Evolutionary conservation across 2,113 vertebrate genomes (phyloP).

Genomic region (Mixornis gularis): DNA sequence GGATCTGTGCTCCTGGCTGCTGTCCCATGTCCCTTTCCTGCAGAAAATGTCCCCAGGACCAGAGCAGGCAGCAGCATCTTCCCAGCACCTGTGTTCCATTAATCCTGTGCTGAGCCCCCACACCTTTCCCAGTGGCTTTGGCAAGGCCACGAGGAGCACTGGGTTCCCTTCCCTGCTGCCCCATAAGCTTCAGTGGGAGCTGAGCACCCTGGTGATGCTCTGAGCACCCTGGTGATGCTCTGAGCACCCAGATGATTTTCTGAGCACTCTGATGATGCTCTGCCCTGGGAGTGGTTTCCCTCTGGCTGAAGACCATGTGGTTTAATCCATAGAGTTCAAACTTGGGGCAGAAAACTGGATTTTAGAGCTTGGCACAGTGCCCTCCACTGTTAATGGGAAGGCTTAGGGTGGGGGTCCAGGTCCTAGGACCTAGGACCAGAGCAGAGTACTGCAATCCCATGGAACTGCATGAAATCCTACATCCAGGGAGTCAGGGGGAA

Average conservation of each 20-base stretch:
- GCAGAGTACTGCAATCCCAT: not conserved
- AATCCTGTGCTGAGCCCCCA: not conserved
- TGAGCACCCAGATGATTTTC: not conserved
- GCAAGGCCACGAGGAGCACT: rapidly evolving
- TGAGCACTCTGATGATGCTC: not conserved
- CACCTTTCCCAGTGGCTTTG: not conserved
- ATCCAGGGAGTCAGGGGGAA: not conserved
- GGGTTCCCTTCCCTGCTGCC: not conserved
- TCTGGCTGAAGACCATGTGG: rapidly evolving
- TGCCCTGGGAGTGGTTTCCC: not conserved
- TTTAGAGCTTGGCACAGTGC: not conserved
- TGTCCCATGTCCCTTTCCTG: not conserved
- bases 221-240: not conserved
- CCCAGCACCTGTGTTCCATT: rapidly evolving
- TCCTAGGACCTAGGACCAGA: not conserved
- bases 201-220: not conserved
- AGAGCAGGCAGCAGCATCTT: not conserved
- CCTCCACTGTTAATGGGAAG: not conserved
- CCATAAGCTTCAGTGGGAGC: rapidly evolving
- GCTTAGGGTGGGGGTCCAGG: not conserved
- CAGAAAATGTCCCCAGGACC: not conserved
- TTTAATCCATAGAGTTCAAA: not conserved
- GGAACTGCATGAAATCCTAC: not conserved
- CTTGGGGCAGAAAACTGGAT: not conserved
- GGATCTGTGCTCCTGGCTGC: not conserved